These are phyloP conservation scores for Porites rus DNA, from an alignment of 92 coral and sea anemone species.

Conservation along the genomic window DNA sequence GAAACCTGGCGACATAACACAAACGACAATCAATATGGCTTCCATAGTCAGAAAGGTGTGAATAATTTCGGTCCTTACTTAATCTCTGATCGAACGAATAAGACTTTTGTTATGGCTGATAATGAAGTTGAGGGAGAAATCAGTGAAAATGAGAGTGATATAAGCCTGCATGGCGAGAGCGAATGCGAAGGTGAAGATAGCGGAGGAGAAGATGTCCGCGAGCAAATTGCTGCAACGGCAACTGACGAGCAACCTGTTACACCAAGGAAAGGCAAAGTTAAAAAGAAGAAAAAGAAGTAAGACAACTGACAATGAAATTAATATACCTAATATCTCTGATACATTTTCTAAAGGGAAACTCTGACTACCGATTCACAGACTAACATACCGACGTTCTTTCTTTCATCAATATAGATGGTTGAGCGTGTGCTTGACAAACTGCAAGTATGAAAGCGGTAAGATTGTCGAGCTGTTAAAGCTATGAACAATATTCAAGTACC, in stretches of 20 bases:
- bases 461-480: background rate
- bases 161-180: slow-evolving; percentile 74
- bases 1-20: slow-evolving; percentile 65
- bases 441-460: slow-evolving; percentile 99
- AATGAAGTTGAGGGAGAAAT: slow-evolving; percentile 89
- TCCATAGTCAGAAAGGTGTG: slow-evolving; percentile 42
- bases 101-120: slow-evolving; percentile 76
- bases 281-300: slow-evolving; percentile 93
- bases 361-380: background rate
- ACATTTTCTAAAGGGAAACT: background rate
- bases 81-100: background rate
- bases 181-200: slow-evolving; percentile 92
- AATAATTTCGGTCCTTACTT: background rate
- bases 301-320: background rate
- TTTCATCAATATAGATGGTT: slow-evolving; percentile 78
- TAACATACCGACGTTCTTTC: background rate
- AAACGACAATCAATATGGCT: slow-evolving; percentile 73
- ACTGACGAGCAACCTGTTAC: slow-evolving; percentile 54
- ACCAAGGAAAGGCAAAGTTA: slow-evolving; percentile 82
- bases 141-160: slow-evolving; percentile 84
- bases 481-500: too few relatives aligned
- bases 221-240: slow-evolving; percentile 60
- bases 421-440: slow-evolving; percentile 86
- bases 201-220: slow-evolving; percentile 68
- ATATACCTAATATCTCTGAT: too few relatives aligned